phyloP scores from a whole-genome alignment of 2,113 vertebrate genomes.

The Gnathonemus longibarbis region DNA sequence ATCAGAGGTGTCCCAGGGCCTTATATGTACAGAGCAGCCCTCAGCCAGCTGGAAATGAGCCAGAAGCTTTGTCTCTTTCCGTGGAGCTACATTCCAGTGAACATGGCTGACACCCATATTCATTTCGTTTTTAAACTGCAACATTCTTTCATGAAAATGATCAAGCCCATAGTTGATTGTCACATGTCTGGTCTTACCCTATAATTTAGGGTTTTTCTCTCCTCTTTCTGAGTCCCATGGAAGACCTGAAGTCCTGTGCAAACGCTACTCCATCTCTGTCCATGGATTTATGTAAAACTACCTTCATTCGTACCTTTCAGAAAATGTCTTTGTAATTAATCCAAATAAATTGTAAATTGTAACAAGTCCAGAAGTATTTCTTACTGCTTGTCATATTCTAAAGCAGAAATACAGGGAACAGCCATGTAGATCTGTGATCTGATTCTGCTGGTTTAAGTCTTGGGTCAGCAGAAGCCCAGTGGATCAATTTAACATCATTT shows the following conservation, averaged over 20 bases:
- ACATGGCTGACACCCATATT: neutral
- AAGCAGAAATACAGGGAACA: neutral
- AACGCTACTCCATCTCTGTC: neutral
- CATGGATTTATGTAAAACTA: neutral
- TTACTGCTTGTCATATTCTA: neutral
- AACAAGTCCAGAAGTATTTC: neutral
- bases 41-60: neutral
- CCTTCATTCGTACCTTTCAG: neutral
- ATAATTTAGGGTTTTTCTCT: neutral
- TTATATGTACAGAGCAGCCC: neutral
- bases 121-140: neutral
- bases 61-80: neutral
- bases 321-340: neutral
- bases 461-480: neutral
- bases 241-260: neutral
- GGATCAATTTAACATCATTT: neutral
- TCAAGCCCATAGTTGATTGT: neutral
- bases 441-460: neutral
- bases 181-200: neutral
- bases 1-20: neutral
- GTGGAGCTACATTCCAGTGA: neutral
- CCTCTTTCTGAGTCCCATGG: neutral
- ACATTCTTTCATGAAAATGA: neutral
- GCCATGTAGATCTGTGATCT: neutral
- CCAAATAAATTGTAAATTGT: neutral